Percentiles rank a stretch among this genome's conserved stretches.
phyloP scores from a whole-genome alignment of 2,888 invertebrate species.

The Rugalucina vietnamica region DNA sequence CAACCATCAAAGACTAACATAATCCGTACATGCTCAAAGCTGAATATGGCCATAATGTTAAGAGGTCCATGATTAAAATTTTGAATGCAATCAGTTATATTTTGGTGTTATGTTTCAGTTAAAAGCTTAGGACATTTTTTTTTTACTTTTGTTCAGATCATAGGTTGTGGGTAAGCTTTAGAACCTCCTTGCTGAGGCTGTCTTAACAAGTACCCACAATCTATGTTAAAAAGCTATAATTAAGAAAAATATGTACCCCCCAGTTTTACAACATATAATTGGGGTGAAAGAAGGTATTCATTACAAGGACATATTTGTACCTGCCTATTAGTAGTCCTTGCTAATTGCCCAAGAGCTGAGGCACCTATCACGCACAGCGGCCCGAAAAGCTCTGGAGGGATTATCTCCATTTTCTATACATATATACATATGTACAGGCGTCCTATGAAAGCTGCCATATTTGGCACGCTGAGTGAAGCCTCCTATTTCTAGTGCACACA shows the following conservation, averaged over 20 bases:
- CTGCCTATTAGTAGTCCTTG: background rate
- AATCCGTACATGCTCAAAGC: no score
- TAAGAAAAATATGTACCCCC: background rate
- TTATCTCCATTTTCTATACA: constrained; percentile 12
- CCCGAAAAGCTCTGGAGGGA: background rate
- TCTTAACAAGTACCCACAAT: background rate
- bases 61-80: no score
- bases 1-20: background rate
- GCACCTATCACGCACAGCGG: background rate
- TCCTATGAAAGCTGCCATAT: constrained; percentile 16
- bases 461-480: background rate
- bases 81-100: no score
- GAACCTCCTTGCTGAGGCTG: background rate
- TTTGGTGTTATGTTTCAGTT: no score
- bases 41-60: no score
- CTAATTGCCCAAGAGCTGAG: background rate
- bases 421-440: constrained; percentile 22
- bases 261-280: no score
- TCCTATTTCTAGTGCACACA: background rate
- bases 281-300: no score
- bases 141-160: no score
- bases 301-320: background rate
- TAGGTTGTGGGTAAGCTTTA: background rate
- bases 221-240: background rate
- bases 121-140: no score